A percentile compares a stretch with the other conserved stretches of the same genome.
Evolutionary conservation across 2,888 invertebrate species (phyloP).

Genomic region (Spodoptera picta): DNA sequence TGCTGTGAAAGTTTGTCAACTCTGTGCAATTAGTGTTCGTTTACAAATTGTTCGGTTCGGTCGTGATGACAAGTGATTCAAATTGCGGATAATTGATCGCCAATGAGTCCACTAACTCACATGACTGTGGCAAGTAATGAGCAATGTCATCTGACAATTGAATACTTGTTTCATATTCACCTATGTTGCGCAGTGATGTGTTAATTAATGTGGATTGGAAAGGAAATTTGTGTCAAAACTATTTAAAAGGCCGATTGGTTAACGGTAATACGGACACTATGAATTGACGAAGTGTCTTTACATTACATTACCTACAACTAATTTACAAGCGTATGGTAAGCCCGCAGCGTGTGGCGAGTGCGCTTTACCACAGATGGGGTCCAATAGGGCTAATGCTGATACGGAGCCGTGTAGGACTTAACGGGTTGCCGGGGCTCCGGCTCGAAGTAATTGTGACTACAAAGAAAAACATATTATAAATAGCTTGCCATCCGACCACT

Average conservation of each 20-base stretch:
- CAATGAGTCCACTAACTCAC: conserved; percentile 76
- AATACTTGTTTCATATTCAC: conserved; percentile 49
- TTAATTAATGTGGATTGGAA: conserved; percentile 44
- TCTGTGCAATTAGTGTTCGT: conserved; percentile 80
- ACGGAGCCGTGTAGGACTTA: no score
- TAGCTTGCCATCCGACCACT: no score
- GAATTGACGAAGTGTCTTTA: conserved; percentile 11
- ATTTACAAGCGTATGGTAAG: no score
- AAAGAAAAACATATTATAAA: no score
- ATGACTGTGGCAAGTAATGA: conserved; percentile 72
- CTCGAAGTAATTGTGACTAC: no score
- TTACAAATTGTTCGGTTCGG: conserved; percentile 72
- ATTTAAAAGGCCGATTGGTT: conserved; percentile 29
- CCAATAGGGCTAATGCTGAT: no score
- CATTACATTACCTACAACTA: no score
- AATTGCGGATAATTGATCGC: conserved; percentile 84
- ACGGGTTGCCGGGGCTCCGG: no score
- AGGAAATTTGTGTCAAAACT: conserved; percentile 51
- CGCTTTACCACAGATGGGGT: no score
- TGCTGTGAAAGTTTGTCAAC: conserved; percentile 72
- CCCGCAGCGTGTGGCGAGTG: no score
- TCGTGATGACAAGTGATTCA: conserved; percentile 80
- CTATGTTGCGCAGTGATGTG: conserved; percentile 35
- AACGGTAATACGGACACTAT: conserved; percentile 25
- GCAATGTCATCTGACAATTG: conserved; percentile 59